Conservation (phyloP, 2,797 vertebrate species). For the Scomberomorus guttatus region DNA sequence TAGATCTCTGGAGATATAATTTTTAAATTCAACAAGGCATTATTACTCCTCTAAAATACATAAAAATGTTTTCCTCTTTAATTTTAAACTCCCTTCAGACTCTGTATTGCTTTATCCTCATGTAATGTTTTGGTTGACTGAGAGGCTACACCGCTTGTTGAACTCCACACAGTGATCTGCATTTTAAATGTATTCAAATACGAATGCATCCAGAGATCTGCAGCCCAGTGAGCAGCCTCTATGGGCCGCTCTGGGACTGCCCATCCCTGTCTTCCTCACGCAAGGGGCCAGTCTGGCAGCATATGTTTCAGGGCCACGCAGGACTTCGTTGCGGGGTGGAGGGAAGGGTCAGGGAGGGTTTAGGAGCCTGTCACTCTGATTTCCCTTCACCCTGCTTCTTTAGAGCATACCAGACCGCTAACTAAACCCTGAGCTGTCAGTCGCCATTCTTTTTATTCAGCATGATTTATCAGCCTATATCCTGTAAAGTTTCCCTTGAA, state of each 20-base stretch:
- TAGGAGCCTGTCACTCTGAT: slow-evolving; percentile 60
- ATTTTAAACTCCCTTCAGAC: slow-evolving; percentile 35
- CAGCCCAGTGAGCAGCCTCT: slow-evolving; percentile 27
- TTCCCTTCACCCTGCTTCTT: slow-evolving; percentile 45
- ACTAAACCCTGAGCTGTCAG: slow-evolving; percentile 50
- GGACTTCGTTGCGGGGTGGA: slow-evolving; percentile 31
- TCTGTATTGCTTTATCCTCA: slow-evolving; percentile 18
- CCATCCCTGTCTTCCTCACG: slow-evolving; percentile 28
- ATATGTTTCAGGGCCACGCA: slow-evolving; percentile 58
- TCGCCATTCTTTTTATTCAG: slow-evolving; percentile 26
- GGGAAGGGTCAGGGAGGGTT: slow-evolving; percentile 56
- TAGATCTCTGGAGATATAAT: slow-evolving; percentile 45
- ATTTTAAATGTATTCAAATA: slow-evolving; percentile 44
- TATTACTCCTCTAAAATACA: slow-evolving; percentile 34
- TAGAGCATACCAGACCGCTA: slow-evolving; percentile 40
- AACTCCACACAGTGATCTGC: slow-evolving; percentile 14
- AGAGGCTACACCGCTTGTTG: slow-evolving; percentile 20
- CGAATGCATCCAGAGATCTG: slow-evolving; percentile 12
- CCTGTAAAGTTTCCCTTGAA: slow-evolving; percentile 42
- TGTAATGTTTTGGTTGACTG: slow-evolving; percentile 43
- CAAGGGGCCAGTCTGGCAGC: slow-evolving; percentile 49
- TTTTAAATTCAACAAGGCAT: slow-evolving; percentile 47
- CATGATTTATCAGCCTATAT: slow-evolving; percentile 55
- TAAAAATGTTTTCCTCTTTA: slow-evolving; percentile 39
- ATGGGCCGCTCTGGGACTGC: background rate